Evolutionary conservation across 2,888 invertebrate genomes (phyloP).

Genomic region (Xylocampa areola): DNA sequence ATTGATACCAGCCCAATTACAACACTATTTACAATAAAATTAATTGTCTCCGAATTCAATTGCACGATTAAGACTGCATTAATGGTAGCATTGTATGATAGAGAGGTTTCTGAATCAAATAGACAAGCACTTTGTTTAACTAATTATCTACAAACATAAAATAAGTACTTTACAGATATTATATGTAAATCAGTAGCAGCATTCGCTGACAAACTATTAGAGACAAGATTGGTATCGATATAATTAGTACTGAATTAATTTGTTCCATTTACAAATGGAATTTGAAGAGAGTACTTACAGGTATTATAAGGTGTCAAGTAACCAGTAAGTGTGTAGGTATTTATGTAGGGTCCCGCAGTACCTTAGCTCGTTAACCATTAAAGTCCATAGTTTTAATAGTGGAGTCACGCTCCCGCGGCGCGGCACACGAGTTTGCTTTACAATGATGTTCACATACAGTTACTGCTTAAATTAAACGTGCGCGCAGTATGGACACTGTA

Average conservation of each 20-base stretch:
- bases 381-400: slow-evolving; percentile 71
- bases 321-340: slow-evolving; percentile 41
- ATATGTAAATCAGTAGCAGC: slow-evolving; percentile 49
- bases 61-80: slow-evolving; percentile 22
- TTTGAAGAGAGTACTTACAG: slow-evolving; percentile 3
- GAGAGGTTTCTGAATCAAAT: slow-evolving; percentile 36
- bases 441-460: slow-evolving; percentile 78
- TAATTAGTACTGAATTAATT: slow-evolving; percentile 3
- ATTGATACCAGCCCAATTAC: slow-evolving; percentile 21
- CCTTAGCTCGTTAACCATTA: slow-evolving; percentile 67
- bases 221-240: slow-evolving; percentile 6
- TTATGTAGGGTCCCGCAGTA: slow-evolving; percentile 42
- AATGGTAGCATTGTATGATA: slow-evolving; percentile 31
- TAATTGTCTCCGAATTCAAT: slow-evolving; percentile 37
- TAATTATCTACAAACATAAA: slow-evolving; percentile 40
- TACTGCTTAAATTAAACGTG: slow-evolving; percentile 69
- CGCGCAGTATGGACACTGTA: slow-evolving; percentile 66
- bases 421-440: slow-evolving; percentile 77
- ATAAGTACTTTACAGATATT: slow-evolving; percentile 19
- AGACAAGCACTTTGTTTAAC: slow-evolving; percentile 33
- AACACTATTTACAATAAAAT: slow-evolving; percentile 24
- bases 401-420: slow-evolving; percentile 73
- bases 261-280: not conserved
- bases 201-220: slow-evolving; percentile 43
- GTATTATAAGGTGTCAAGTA: slow-evolving; percentile 42